Evolutionary conservation across 2,113 vertebrate species (phyloP).

Genomic region (Elephantulus edwardii): DNA sequence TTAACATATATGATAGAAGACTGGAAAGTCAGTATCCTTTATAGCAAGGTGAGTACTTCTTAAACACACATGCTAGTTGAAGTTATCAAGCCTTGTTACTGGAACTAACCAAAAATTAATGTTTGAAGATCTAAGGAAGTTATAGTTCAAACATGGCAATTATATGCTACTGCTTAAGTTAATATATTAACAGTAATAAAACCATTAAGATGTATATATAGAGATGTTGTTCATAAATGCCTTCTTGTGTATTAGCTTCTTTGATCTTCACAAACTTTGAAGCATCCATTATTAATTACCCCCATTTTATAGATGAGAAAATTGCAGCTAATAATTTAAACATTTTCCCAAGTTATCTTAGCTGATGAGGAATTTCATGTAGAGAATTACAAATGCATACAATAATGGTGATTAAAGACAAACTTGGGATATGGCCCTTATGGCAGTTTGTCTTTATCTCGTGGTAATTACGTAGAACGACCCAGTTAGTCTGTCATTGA

Average conservation of each 20-base stretch:
- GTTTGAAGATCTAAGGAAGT: neutral
- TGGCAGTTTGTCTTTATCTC: conserved; percentile 27
- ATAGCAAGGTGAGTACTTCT: neutral
- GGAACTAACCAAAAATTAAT: neutral
- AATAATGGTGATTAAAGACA: conserved; percentile 59
- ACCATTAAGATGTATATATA: conserved; percentile 6
- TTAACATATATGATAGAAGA: neutral
- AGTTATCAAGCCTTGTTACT: neutral
- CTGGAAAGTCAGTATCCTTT: neutral
- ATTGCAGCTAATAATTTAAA: conserved; percentile 56
- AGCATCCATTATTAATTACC: conserved; percentile 47
- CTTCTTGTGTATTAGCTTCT: conserved; percentile 41
- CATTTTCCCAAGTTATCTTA: conserved; percentile 25
- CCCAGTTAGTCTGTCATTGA: conserved; percentile 33
- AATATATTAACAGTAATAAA: conserved; percentile 20
- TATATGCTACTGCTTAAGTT: neutral
- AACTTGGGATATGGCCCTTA: conserved; percentile 37
- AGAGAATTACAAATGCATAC: conserved; percentile 18
- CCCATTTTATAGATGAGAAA: conserved; percentile 47
- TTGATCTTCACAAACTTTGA: conserved; percentile 54
- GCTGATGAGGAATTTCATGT: conserved; percentile 2
- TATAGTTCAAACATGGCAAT: neutral
- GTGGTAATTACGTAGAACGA: conserved; percentile 52
- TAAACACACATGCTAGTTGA: neutral
- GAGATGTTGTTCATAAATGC: conserved; percentile 25